A percentile compares a stretch with the other conserved stretches of the same genome.
phyloP scores from a whole-genome alignment of 2,797 vertebrate genomes.

The Florisuga fusca region DNA sequence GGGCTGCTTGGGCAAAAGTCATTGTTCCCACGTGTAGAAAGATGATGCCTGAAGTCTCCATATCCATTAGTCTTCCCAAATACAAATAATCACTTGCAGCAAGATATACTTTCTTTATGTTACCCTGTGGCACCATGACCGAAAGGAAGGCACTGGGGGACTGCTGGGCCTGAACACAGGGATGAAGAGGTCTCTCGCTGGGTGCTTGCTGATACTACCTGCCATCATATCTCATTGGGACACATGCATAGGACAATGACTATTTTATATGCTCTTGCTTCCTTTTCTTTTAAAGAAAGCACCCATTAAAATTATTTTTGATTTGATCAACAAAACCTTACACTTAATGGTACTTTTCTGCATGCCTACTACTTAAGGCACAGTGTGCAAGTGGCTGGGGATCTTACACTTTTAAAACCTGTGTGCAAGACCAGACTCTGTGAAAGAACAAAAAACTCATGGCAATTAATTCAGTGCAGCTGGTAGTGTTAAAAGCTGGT shows the following conservation, averaged over 20 bases:
- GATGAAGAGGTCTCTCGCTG: not conserved
- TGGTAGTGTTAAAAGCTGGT: conserved; percentile 31
- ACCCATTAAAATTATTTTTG: not conserved
- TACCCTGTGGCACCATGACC: rapidly evolving
- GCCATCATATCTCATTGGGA: not conserved
- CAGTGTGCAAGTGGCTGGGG: not conserved
- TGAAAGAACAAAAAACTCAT: not conserved
- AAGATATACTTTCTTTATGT: not conserved
- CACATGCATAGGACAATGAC: rapidly evolving
- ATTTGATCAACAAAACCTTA: not conserved
- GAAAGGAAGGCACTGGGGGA: not conserved
- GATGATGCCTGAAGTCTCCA: not conserved
- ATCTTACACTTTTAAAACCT: not conserved
- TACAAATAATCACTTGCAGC: not conserved
- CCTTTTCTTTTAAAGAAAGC: not conserved
- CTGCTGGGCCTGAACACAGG: not conserved
- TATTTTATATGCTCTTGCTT: not conserved
- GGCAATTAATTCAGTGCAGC: conserved; percentile 16
- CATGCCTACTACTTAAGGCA: not conserved
- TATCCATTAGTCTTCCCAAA: not conserved
- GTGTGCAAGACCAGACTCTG: not conserved
- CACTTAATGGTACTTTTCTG: not conserved
- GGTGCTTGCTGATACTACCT: not conserved
- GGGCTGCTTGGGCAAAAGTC: not conserved
- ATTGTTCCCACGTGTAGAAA: not conserved